These are phyloP conservation scores for Uromys caudimaculatus DNA, from an alignment of 2,797 vertebrate species.

Conservation along the genomic window DNA sequence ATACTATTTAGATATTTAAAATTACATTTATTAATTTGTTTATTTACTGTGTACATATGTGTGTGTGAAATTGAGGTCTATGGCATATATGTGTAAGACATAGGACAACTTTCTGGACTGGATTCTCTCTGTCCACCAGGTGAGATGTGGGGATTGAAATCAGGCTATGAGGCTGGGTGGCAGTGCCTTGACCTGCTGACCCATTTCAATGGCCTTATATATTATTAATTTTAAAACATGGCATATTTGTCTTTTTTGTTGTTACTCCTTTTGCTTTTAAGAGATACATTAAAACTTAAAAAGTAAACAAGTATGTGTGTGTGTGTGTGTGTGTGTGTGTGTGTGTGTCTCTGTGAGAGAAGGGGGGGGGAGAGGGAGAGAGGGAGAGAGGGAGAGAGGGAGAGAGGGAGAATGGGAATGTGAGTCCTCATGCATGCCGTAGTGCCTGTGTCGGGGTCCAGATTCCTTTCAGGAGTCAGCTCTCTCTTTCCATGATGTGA, in stretches of 20 bases:
- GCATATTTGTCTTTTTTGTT: neutral
- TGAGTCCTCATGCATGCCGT: neutral
- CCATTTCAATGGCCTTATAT: neutral
- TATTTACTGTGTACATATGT: neutral
- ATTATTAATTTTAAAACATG: neutral
- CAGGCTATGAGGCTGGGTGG: neutral
- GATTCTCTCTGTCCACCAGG: neutral
- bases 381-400: too few species aligned
- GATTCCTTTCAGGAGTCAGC: neutral
- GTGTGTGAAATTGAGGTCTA: neutral
- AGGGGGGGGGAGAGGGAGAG: too few species aligned
- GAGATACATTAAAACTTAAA: neutral
- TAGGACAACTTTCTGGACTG: neutral
- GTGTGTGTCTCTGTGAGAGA: neutral
- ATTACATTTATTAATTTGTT: neutral
- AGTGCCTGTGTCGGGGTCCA: neutral
- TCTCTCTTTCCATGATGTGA: neutral
- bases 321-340: neutral
- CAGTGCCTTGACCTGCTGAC: neutral
- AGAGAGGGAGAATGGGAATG: too few species aligned
- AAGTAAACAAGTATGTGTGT: neutral
- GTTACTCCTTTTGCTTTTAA: neutral
- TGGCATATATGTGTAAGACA: neutral
- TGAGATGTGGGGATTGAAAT: neutral
- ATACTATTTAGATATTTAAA: neutral